Evolutionary conservation across 1,140 invertebrate species (phyloP).

Genomic region (Heliconius congener): DNA sequence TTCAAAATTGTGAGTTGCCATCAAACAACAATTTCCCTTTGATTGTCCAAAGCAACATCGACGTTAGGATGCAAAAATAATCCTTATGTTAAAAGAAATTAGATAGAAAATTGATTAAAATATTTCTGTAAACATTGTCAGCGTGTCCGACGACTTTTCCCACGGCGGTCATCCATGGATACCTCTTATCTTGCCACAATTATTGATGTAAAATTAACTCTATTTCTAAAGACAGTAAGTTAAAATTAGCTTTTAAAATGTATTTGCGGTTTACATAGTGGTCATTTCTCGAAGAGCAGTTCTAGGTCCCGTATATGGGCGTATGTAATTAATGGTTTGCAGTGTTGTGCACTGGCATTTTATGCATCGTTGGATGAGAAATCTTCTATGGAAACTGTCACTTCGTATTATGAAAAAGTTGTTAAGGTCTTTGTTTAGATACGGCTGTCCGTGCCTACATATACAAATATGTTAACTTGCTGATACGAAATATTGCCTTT

Average conservation of each 20-base stretch:
- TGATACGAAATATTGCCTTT: conserved; percentile 33
- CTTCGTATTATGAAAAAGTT: conserved; percentile 73
- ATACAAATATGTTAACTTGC: conserved; percentile 44
- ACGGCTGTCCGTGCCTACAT: conserved; percentile 44
- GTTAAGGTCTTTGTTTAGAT: conserved; percentile 64
- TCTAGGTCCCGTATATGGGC: conserved; percentile 66
- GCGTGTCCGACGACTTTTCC: conserved; percentile 65
- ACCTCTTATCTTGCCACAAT: conserved; percentile 46
- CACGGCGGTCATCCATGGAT: conserved; percentile 69
- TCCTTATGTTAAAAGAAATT: conserved; percentile 32
- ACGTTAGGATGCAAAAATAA: conserved; percentile 29
- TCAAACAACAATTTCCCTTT: conserved; percentile 66
- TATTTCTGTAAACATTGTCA: conserved; percentile 41
- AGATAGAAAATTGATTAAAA: conserved; percentile 43
- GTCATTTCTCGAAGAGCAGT: conserved; percentile 62
- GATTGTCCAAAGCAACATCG: conserved; percentile 51
- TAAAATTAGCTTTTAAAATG: conserved; percentile 38
- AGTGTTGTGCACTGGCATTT: conserved; percentile 66
- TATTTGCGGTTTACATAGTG: conserved; percentile 55
- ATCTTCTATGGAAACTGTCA: conserved; percentile 71
- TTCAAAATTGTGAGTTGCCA: conserved; percentile 62
- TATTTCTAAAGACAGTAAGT: conserved; percentile 18
- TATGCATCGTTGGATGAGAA: conserved; percentile 73
- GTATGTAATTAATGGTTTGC: conserved; percentile 72
- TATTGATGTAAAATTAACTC: background rate